Percentiles rank a stretch among this genome's conserved stretches.
These are phyloP conservation scores for Diuraphis noxia DNA, from an alignment of 1,140 invertebrate species.

Conservation along the genomic window DNA sequence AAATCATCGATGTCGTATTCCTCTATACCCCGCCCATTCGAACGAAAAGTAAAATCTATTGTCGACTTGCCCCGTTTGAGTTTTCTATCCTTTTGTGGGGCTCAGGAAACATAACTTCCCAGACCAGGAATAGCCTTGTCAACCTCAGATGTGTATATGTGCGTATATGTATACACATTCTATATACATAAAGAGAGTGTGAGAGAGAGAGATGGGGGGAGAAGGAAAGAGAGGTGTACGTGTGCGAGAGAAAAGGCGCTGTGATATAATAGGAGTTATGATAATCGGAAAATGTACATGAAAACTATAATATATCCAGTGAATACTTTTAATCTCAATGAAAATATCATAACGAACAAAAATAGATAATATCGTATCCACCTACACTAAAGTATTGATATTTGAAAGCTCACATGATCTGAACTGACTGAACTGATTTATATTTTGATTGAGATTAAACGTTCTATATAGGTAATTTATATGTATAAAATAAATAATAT, in stretches of 20 bases:
- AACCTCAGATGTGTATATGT: not conserved
- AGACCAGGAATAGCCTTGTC: not conserved
- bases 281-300: not conserved
- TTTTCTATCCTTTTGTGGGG: slow-evolving; percentile 27
- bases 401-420: not conserved
- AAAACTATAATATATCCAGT: too few species aligned
- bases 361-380: not conserved
- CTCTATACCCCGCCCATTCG: not conserved
- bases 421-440: not conserved
- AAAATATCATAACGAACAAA: not conserved
- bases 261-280: not conserved
- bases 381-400: not conserved
- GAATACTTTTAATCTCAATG: not conserved
- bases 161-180: not conserved
- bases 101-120: slow-evolving; percentile 1
- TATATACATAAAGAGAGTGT: not conserved
- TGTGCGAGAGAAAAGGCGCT: not conserved
- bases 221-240: too few species aligned
- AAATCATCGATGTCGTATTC: slow-evolving; percentile 26
- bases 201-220: too few species aligned
- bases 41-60: slow-evolving; percentile 26
- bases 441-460: not conserved
- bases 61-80: not conserved
- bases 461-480: not conserved
- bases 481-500: too few species aligned